Percentiles rank a stretch among this genome's conserved stretches.
These are phyloP conservation scores for Bombyx huttoni DNA, from an alignment of 2,888 invertebrate species.

Conservation along the genomic window DNA sequence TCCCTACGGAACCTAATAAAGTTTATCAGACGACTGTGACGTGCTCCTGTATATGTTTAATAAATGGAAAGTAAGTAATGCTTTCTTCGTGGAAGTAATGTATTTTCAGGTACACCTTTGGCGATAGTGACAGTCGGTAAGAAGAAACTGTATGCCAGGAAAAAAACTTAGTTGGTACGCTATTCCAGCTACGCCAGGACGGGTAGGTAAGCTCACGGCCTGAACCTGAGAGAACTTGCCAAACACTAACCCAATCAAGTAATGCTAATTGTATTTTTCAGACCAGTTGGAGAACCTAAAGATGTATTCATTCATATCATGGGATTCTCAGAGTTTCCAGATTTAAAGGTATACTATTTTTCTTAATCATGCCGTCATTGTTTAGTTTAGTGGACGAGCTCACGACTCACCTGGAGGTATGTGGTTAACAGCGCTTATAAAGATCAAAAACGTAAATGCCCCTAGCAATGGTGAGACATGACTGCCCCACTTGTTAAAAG, in stretches of 20 bases:
- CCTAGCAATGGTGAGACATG: no score
- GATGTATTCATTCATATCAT: conserved; percentile 47
- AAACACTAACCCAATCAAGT: neutral
- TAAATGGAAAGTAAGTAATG: conserved; percentile 38
- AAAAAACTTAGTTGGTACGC: no score
- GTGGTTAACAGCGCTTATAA: neutral
- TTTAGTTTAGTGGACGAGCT: neutral
- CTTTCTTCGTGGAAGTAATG: neutral
- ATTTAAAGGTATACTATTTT: conserved; percentile 26
- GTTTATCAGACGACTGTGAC: conserved; percentile 52
- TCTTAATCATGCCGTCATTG: neutral
- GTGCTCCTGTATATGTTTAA: conserved; percentile 51
- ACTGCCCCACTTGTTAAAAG: no score
- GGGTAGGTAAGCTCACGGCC: no score
- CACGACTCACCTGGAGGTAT: neutral
- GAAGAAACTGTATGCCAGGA: no score
- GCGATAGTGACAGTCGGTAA: no score
- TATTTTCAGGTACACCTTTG: neutral
- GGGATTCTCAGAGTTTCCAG: conserved; percentile 56
- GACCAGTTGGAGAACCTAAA: conserved; percentile 52
- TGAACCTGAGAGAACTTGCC: no score
- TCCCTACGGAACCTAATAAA: conserved; percentile 38
- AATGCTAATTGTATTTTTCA: conserved; percentile 17
- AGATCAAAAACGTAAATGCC: no score
- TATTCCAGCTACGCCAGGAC: no score